A percentile compares a stretch with the other conserved stretches of the same genome.
phyloP scores from a whole-genome alignment of 2,888 invertebrate genomes.

The Cistogaster globosa region DNA sequence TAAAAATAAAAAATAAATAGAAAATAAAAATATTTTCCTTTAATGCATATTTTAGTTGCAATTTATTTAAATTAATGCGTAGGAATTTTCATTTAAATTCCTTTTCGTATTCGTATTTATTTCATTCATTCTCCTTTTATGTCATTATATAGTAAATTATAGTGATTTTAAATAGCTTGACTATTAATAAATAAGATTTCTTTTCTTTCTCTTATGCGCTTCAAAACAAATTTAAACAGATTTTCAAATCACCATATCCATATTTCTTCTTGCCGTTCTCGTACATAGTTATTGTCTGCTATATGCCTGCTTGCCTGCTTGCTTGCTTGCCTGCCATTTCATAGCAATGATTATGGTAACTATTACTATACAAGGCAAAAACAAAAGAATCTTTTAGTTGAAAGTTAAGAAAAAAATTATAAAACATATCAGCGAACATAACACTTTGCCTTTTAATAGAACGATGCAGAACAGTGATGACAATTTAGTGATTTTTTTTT shows the following conservation, averaged over 20 bases:
- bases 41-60: conserved; percentile 28
- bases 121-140: conserved; percentile 51
- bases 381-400: conserved; percentile 31
- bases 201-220: conserved; percentile 9
- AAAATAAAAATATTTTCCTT: not conserved
- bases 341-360: conserved; percentile 47
- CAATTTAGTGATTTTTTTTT: conserved; percentile 5
- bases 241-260: conserved; percentile 69
- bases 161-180: conserved; percentile 68
- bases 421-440: conserved; percentile 43
- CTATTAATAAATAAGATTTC: conserved; percentile 66
- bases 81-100: conserved; percentile 63
- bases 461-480: conserved; percentile 6
- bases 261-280: conserved; percentile 46
- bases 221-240: conserved; percentile 69
- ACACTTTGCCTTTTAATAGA: conserved; percentile 40
- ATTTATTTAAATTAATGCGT: conserved; percentile 62
- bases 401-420: conserved; percentile 24
- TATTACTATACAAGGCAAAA: conserved; percentile 46
- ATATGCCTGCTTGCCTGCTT: conserved; percentile 18
- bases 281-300: conserved; percentile 10
- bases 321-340: not conserved
- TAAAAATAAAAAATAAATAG: not conserved
- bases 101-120: conserved; percentile 21
- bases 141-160: conserved; percentile 67